A percentile compares a stretch with the other conserved stretches of the same genome.
Evolutionary conservation across 2,113 vertebrate genomes (phyloP).

Genomic region (Ceyx melanurus): DNA sequence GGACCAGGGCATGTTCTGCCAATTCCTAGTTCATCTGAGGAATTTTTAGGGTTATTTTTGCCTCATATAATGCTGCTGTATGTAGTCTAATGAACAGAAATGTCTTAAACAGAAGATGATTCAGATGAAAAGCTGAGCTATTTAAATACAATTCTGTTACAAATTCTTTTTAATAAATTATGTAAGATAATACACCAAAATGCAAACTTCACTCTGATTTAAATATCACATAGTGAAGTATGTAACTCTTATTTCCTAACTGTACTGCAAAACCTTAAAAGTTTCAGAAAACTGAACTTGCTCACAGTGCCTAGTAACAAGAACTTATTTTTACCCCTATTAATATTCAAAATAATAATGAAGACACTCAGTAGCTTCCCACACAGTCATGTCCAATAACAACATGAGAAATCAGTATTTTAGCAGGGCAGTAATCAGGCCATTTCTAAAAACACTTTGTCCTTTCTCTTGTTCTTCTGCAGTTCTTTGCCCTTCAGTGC

Average conservation of each 20-base stretch:
- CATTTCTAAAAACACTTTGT: background rate
- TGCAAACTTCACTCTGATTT: background rate
- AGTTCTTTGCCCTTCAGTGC: background rate
- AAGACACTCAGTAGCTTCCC: background rate
- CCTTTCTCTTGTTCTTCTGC: background rate
- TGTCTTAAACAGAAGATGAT: background rate
- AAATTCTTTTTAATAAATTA: background rate
- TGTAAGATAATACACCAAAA: background rate
- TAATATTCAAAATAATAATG: background rate
- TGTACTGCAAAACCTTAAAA: background rate
- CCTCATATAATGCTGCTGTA: background rate
- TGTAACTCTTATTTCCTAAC: background rate
- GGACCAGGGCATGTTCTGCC: background rate
- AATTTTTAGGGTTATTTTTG: slow-evolving; percentile 8
- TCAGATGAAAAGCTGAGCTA: background rate
- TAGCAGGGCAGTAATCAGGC: background rate
- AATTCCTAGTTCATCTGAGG: background rate
- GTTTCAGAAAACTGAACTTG: background rate
- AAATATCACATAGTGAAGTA: background rate
- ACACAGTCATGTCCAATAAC: background rate
- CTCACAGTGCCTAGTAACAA: background rate
- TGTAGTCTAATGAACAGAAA: background rate
- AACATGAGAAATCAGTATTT: background rate
- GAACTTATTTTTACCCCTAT: background rate
- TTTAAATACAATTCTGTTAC: background rate